phyloP scores from a whole-genome alignment of 2,113 vertebrate species.

The Haliaeetus leucogaster region DNA sequence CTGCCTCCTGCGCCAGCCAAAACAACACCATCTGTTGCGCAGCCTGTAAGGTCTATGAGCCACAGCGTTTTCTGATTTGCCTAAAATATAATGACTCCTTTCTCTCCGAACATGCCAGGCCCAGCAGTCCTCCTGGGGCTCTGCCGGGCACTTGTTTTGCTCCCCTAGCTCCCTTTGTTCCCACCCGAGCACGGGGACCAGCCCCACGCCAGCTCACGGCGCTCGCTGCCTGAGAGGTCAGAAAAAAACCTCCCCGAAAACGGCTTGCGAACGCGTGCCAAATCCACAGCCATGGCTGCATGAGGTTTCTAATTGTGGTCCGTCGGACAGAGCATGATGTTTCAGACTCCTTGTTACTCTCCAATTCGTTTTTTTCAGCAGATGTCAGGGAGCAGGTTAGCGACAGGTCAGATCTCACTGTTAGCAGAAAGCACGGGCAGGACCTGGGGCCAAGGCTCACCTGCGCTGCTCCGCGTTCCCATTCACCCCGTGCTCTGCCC shows the following conservation, averaged over 20 bases:
- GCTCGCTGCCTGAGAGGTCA: background rate
- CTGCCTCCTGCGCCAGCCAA: conserved; percentile 20
- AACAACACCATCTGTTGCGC: conserved; percentile 31
- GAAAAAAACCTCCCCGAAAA: background rate
- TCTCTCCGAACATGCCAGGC: background rate
- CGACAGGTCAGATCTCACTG: accelerated
- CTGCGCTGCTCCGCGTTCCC: background rate
- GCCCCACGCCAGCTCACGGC: background rate
- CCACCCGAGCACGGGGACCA: background rate
- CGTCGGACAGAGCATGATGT: background rate
- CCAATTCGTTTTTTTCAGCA: background rate
- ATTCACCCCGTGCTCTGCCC: background rate
- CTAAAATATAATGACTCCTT: conserved; percentile 23
- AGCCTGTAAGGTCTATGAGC: background rate
- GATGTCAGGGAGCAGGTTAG: background rate
- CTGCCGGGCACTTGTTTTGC: background rate
- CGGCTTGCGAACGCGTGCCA: background rate
- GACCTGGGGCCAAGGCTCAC: background rate
- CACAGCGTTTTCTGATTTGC: background rate
- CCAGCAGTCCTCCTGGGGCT: background rate
- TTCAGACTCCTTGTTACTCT: background rate
- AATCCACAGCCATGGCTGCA: background rate
- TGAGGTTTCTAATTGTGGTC: background rate
- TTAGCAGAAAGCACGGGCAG: accelerated
- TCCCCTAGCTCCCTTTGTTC: background rate